A percentile compares a stretch with the other conserved stretches of the same genome.
Evolutionary conservation across 2,113 vertebrate genomes (phyloP).

Genomic region (Artemisiospiza belli): DNA sequence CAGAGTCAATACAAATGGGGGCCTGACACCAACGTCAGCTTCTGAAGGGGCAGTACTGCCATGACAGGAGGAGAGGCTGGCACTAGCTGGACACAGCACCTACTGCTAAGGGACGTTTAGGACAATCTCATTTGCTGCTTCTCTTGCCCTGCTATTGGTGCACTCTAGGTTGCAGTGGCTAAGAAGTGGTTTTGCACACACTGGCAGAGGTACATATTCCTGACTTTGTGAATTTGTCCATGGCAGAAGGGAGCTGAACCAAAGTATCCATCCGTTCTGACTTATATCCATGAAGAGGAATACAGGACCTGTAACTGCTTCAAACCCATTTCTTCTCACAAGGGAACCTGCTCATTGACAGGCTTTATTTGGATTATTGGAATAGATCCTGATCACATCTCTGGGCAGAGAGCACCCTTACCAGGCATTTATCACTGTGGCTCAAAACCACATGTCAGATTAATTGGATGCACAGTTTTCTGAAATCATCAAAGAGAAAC

Average conservation of each 20-base stretch:
- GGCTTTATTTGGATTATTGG: neutral
- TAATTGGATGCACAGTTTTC: neutral
- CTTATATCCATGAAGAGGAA: neutral
- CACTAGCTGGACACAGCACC: neutral
- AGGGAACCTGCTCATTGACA: neutral
- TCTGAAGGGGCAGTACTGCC: neutral
- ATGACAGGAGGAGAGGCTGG: neutral
- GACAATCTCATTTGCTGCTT: neutral
- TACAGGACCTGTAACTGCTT: neutral
- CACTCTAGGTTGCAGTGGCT: neutral
- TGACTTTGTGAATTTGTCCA: neutral
- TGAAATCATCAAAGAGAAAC: neutral
- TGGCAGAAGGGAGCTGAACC: neutral
- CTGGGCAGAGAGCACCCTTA: neutral
- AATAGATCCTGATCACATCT: neutral
- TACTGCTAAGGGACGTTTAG: neutral
- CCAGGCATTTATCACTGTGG: neutral
- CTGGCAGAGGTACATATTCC: neutral
- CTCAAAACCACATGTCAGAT: neutral
- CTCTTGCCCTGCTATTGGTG: neutral
- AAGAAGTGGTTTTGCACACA: neutral
- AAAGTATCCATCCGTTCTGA: neutral
- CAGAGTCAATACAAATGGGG: neutral
- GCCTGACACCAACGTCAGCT: neutral
- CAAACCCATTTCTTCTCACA: neutral